Conservation (phyloP, 1,140 invertebrate genomes). For the Cylas formicarius region DNA sequence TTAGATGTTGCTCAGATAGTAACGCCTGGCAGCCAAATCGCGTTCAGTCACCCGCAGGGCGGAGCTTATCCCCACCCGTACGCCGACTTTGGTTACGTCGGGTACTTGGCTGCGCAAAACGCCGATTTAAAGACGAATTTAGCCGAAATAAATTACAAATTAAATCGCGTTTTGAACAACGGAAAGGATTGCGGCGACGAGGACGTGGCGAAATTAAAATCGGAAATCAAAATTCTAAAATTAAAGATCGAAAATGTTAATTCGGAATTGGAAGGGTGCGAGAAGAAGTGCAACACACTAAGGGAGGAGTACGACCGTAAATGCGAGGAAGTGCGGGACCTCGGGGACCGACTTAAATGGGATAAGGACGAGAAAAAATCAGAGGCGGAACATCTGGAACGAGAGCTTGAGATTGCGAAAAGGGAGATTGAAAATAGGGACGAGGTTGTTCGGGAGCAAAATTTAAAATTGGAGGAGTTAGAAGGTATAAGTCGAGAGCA, state of each 20-base stretch:
- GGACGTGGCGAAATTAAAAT: constrained; percentile 4
- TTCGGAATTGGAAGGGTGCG: constrained; percentile 4
- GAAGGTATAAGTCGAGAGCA: not conserved
- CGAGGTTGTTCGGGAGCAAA: not conserved
- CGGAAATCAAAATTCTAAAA: constrained; percentile 14
- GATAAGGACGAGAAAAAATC: not conserved
- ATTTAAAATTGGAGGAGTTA: constrained; percentile 2
- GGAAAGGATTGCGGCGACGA: constrained; percentile 1
- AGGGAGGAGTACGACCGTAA: constrained; percentile 7
- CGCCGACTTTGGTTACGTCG: constrained; percentile 11
- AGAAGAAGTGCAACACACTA: not conserved
- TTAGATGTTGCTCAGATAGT: constrained; percentile 9
- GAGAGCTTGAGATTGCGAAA: not conserved
- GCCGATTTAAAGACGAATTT: constrained; percentile 16
- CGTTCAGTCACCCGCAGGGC: not conserved
- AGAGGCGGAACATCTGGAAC: constrained; percentile 1
- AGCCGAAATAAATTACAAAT: constrained; percentile 15
- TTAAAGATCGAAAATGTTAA: constrained; percentile 19
- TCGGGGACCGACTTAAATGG: not conserved
- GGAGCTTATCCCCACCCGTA: constrained; percentile 4
- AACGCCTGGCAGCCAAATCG: not conserved
- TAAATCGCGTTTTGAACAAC: constrained; percentile 3
- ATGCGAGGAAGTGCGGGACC: constrained; percentile 6
- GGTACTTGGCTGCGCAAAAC: constrained; percentile 16
- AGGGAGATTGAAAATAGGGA: not conserved